Evolutionary conservation across 2,888 invertebrate species (phyloP), one percentile per base, ranked within the genome.

Genomic region (Scaptomyza reducta): DNA sequence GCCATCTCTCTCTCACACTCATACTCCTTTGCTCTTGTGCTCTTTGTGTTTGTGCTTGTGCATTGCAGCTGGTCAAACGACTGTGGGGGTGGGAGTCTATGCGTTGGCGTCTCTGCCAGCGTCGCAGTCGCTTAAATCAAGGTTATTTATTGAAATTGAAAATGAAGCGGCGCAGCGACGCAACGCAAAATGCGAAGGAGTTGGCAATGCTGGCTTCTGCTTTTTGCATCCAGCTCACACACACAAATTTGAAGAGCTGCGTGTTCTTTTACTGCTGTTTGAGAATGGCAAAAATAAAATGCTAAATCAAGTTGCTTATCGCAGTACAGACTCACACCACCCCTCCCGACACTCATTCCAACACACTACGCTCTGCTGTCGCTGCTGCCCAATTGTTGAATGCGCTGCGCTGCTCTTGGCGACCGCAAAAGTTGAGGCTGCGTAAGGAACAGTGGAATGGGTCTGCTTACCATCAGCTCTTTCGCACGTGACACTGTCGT

Each of bases 121-220:
- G 82, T 64, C 78, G 84, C 72, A 67, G 84, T 50, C 71, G 82
- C 82, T 86, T 87, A 89, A 89, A 89, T 89, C 89, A 89, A 89
- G 89, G 89, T 89, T 89, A 89, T 89, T 89, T 85, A 85, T 85
- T 85, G 87, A 87, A 87, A 85, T 85, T 85, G 84, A 85, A 87
- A 85, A 85, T 85, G 87, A 87, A 85, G 78, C 84, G 59, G 54
- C 53, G 45, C 41, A n/a, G 55, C 33, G 40, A 40, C 40, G 40
- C 40, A 16, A 40, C 22, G 45, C 40, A 64, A 58, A 58, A 41
- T 29, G 58, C 59, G 58, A 49, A 38, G 45, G 45, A 59, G 49
- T 44, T 38, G 50, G 46, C 53, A 57, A 40, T 35, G 58, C 38
- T 60, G 51, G 63, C 58, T 55, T 35, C 42, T 51, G 59, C 50